Evolutionary conservation across 2,888 invertebrate species (phyloP).

Genomic region (Macrophya alboannulata): DNA sequence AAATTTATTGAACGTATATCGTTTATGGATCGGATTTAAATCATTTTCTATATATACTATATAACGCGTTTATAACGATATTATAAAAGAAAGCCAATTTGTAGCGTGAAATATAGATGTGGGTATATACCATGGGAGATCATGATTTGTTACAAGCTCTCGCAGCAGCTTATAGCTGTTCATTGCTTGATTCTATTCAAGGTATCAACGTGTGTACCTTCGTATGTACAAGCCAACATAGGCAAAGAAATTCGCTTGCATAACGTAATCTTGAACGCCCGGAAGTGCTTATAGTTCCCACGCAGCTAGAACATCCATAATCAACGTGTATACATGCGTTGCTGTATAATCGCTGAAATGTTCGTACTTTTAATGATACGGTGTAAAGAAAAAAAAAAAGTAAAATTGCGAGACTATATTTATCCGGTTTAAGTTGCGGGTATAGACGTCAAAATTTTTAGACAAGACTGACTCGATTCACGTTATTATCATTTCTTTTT

Average conservation of each 20-base stretch:
- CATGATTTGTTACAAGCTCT: background rate
- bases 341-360: background rate
- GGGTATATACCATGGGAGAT: background rate
- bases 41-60: background rate
- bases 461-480: background rate
- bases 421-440: background rate
- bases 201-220: background rate
- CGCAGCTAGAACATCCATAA: constrained; percentile 21
- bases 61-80: too few relatives aligned
- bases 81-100: background rate
- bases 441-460: background rate
- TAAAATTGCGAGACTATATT: background rate
- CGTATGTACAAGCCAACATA: background rate
- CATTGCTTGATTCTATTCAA: background rate
- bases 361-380: background rate
- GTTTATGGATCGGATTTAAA: background rate
- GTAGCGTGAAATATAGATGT: background rate
- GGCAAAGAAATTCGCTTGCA: constrained; percentile 45
- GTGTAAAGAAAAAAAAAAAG: background rate
- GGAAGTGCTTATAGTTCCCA: constrained; percentile 51
- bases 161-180: background rate
- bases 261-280: constrained; percentile 38
- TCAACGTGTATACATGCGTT: constrained; percentile 1
- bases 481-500: too few relatives aligned
- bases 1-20: background rate